These are phyloP conservation scores for Sesia apiformis DNA, from an alignment of 2,888 invertebrate species.

Conservation along the genomic window DNA sequence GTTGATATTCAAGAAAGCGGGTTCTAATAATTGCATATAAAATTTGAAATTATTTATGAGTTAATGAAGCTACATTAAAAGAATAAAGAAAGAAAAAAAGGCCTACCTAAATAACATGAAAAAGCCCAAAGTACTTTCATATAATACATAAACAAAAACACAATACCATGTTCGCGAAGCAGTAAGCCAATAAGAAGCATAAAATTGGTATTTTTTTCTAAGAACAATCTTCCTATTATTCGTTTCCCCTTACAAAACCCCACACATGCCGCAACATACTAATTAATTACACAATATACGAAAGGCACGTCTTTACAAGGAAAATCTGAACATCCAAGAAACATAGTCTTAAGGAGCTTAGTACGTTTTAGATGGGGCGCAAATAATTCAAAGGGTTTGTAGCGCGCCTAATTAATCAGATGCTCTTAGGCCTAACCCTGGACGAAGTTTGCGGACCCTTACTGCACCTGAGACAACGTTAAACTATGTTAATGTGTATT, in stretches of 20 bases:
- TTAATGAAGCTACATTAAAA: no score
- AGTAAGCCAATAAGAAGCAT: neutral
- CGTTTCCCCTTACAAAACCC: slow-evolving; percentile 1
- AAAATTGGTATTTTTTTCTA: neutral
- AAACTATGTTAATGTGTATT: slow-evolving; percentile 33
- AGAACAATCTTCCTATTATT: neutral
- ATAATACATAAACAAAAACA: no score
- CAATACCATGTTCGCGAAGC: no score
- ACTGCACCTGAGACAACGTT: slow-evolving; percentile 41
- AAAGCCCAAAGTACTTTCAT: no score
- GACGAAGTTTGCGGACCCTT: slow-evolving; percentile 11
- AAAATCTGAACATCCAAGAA: slow-evolving; percentile 27
- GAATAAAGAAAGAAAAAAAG: no score
- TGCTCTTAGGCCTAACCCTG: slow-evolving; percentile 27
- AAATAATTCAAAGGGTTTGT: slow-evolving; percentile 52
- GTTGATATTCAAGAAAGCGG: no score
- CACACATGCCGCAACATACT: slow-evolving; percentile 15
- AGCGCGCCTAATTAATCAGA: slow-evolving; percentile 51
- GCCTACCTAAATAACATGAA: no score
- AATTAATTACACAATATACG: slow-evolving; percentile 42
- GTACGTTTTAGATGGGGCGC: slow-evolving; percentile 28
- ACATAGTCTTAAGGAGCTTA: slow-evolving; percentile 45
- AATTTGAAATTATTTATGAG: no score
- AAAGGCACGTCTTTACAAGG: slow-evolving; percentile 27
- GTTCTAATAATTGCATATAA: no score